Percentiles rank a stretch among this genome's conserved stretches.
phyloP scores from a whole-genome alignment of 2,113 vertebrate species.

The Nothobranchius kuhntae region DNA sequence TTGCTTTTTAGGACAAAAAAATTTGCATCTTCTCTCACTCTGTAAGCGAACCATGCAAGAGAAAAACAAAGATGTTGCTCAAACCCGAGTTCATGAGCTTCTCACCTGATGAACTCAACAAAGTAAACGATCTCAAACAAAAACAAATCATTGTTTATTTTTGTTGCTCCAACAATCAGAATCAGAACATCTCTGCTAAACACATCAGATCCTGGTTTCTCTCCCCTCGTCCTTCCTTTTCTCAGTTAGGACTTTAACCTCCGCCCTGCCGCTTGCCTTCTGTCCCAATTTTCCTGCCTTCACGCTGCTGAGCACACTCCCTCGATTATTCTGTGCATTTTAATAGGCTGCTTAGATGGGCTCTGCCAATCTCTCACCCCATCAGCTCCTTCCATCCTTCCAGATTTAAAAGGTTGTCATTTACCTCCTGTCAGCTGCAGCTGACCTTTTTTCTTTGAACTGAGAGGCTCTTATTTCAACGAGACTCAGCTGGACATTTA shows the following conservation, averaged over 20 bases:
- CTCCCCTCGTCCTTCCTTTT: background rate
- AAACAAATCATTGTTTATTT: too few relatives aligned
- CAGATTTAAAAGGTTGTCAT: slow-evolving; percentile 39
- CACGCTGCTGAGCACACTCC: background rate
- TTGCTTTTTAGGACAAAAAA: too few relatives aligned
- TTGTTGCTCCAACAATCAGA: too few relatives aligned
- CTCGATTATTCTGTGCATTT: background rate
- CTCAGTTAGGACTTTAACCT: background rate
- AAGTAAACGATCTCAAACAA: too few relatives aligned
- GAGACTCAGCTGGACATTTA: slow-evolving; percentile 25
- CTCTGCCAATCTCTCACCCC: too few relatives aligned
- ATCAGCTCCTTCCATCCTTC: background rate
- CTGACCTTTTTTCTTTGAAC: slow-evolving; percentile 62
- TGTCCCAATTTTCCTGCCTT: background rate
- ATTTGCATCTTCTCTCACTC: too few relatives aligned
- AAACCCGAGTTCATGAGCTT: too few relatives aligned
- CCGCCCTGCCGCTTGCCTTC: background rate
- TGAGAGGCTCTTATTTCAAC: slow-evolving; percentile 37
- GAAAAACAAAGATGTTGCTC: too few relatives aligned
- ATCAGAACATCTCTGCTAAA: too few relatives aligned
- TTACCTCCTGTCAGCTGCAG: slow-evolving; percentile 46
- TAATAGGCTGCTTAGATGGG: background rate
- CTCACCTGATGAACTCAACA: too few relatives aligned
- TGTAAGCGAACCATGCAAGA: too few relatives aligned
- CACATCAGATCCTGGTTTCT: too few relatives aligned